Conservation (phyloP, 2,113 vertebrate genomes). For the Paramisgurnus dabryanus region DNA sequence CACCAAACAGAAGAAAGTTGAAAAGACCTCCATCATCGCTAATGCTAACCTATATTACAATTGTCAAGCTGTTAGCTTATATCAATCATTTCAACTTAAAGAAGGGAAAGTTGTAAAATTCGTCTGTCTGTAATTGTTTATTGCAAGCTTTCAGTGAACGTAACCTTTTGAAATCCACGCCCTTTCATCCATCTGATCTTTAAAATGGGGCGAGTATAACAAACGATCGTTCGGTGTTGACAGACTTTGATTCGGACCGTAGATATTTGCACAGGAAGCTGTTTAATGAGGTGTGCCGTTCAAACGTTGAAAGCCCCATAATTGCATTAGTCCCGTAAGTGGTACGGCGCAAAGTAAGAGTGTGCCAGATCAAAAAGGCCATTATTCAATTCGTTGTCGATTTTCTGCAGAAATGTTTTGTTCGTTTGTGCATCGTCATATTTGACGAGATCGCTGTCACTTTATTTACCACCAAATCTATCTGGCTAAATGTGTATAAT, state of each 20-base stretch:
- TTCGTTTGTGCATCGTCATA: slow-evolving; percentile 32
- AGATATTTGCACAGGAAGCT: slow-evolving; percentile 38
- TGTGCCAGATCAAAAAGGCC: slow-evolving; percentile 2
- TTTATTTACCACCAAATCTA: slow-evolving; percentile 40
- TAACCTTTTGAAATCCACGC: too few species aligned
- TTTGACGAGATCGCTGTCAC: slow-evolving; percentile 31
- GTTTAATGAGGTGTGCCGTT: slow-evolving; percentile 35
- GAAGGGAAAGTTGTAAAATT: neutral
- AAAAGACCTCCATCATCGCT: slow-evolving; percentile 69
- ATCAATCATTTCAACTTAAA: slow-evolving; percentile 49
- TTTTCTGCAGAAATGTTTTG: slow-evolving; percentile 33
- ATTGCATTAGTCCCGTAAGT: slow-evolving; percentile 16
- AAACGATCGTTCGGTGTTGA: slow-evolving; percentile 30
- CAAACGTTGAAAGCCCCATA: slow-evolving; percentile 26
- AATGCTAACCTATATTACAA: slow-evolving; percentile 38
- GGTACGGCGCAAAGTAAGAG: neutral
- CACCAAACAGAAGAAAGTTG: slow-evolving; percentile 69
- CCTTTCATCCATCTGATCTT: neutral
- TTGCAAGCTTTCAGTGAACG: neutral
- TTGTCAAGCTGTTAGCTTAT: slow-evolving; percentile 62
- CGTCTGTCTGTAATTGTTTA: neutral
- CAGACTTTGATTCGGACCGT: slow-evolving; percentile 33
- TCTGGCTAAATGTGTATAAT: slow-evolving; percentile 38
- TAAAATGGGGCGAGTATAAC: slow-evolving; percentile 26
- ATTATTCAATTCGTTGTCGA: slow-evolving; percentile 13